phyloP scores from a whole-genome alignment of 2,113 vertebrate genomes.

The pig (Sus scrofa) region DNA sequence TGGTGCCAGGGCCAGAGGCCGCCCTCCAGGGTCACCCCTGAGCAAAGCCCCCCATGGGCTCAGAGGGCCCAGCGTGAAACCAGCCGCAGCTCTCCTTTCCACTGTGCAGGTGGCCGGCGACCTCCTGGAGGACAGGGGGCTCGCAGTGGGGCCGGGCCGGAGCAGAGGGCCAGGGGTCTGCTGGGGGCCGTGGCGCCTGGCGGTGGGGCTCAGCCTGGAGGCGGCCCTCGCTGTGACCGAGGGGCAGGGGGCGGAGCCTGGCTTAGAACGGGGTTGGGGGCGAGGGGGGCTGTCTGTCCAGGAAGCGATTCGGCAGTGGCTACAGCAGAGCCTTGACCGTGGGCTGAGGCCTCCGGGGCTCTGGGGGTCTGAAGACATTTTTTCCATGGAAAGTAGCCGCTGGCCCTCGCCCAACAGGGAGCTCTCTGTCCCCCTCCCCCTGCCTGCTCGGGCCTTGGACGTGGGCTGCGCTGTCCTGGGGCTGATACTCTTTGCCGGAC shows the following conservation, averaged over 20 bases:
- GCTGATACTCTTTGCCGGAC: neutral
- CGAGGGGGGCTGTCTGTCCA: neutral
- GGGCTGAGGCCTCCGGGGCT: conserved; percentile 27
- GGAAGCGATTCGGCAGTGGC: neutral
- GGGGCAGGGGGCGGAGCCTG: neutral
- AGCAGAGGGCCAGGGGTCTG: neutral
- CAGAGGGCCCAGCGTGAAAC: accelerated
- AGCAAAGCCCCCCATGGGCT: no score
- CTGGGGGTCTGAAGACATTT: conserved; percentile 60
- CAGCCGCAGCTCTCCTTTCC: neutral
- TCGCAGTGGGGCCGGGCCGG: neutral
- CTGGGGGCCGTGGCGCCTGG: neutral
- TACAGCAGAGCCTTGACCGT: conserved; percentile 13
- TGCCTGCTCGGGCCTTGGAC: neutral
- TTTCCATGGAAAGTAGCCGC: conserved; percentile 63
- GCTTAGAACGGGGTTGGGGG: neutral
- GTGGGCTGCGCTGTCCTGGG: neutral
- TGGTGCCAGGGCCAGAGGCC: neutral
- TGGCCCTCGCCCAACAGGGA: neutral
- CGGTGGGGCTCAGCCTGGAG: neutral
- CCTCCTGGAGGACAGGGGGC: accelerated
- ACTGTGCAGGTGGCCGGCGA: neutral
- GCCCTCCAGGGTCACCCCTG: neutral
- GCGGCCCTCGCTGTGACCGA: neutral
- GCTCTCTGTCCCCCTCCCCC: neutral